A percentile compares a stretch with the other conserved stretches of the same genome.
These are phyloP conservation scores for Parnassius smintheus DNA, from an alignment of 2,888 invertebrate genomes.

Conservation along the genomic window DNA sequence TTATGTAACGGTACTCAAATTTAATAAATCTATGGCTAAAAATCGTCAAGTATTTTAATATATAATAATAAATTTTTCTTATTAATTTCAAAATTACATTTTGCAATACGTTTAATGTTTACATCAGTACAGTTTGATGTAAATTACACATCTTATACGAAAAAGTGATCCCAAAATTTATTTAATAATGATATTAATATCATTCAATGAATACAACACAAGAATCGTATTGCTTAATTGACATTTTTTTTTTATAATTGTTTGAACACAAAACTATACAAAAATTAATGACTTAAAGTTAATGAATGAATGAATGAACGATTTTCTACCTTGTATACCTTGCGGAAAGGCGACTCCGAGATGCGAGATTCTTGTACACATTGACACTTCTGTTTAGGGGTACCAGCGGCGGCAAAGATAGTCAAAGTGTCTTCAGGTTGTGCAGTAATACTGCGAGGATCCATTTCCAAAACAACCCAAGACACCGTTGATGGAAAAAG, in stretches of 20 bases:
- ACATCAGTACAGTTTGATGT: no score
- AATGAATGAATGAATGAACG: constrained; percentile 34
- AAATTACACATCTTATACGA: no score
- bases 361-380: constrained; percentile 51
- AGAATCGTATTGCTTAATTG: no score
- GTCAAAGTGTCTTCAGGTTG: constrained; percentile 95
- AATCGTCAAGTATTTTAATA: no score
- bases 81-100: no score
- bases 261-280: neutral
- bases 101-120: no score
- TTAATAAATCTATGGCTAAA: no score
- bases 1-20: no score
- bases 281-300: constrained; percentile 31
- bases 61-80: no score
- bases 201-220: no score
- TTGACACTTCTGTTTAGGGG: constrained; percentile 61
- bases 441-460: constrained; percentile 93
- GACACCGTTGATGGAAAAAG: constrained; percentile 93
- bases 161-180: no score
- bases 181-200: no score
- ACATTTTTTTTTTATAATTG: neutral
- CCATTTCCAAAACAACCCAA: constrained; percentile 97
- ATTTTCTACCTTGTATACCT: constrained; percentile 70
- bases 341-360: constrained; percentile 64
- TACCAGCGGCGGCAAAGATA: constrained; percentile 74